Evolutionary conservation across 2,888 invertebrate species (phyloP), one percentile per base, ranked within the genome.

Genomic region (Ormyrus rosae): DNA sequence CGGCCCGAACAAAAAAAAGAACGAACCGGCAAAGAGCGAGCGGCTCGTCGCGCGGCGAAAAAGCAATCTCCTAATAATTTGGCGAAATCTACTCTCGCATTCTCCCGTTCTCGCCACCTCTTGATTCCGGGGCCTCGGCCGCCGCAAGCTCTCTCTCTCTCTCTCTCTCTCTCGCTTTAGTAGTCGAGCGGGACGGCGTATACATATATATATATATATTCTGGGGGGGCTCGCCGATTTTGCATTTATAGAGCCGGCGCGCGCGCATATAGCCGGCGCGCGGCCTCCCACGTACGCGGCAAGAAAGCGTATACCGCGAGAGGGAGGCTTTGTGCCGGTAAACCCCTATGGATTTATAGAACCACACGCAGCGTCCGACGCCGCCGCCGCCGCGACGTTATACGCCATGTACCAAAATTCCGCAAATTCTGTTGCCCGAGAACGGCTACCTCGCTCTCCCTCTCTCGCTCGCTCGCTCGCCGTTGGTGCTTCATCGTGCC

Each of bases 251-350:
- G 74, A 75, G 75, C 19, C 19, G 19, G 2, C 19, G 19, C 19
- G 19, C 19, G 19, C 19, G 1, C 19, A 19, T 19, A 19, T 19
- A 19, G 80, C 64, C 68, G 70, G 81, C 65, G 82, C 77, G 82
- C 50, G 48, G 10, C n/a, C 11, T 48, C 58, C 60, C 11, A 6
- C 50, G 64, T 55, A 8, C 53, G 19, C 13, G 58, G 61, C 64
- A 73, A 73, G 63, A 73, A 73, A 73, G 58, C 19, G 74, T 68
- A 75, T 53, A 13, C n/a, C 86, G 86, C 85, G 88, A 88, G 86
- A 88, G 90, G 89, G 89, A 91, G 91, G 91, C 91, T 91, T 91
- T 91, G 91, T 88, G 89, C 89, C 89, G 88, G 89, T 91, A 92
- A 92, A 87, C 89, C 85, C 87, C 85, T 84, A 84, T 87, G 89